phyloP scores from a whole-genome alignment of 2,113 vertebrate genomes.

The Diadophis punctatus region DNA sequence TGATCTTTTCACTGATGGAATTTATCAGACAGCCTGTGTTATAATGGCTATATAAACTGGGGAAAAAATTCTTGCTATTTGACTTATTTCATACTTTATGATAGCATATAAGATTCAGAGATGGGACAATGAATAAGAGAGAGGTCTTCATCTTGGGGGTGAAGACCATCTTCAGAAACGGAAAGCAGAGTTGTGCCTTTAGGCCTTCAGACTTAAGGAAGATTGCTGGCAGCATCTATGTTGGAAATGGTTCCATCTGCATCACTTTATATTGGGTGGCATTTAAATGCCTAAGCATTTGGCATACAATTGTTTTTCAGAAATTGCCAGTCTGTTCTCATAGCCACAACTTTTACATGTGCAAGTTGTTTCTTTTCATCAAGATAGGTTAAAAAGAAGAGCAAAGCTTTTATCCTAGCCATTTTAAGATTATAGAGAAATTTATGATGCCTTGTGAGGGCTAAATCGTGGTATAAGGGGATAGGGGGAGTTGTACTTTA shows the following conservation, averaged over 20 bases:
- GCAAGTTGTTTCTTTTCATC: neutral
- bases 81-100: slow-evolving; percentile 57
- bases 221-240: slow-evolving; percentile 71
- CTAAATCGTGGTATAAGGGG: neutral
- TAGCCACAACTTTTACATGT: neutral
- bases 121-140: slow-evolving; percentile 78
- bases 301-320: neutral
- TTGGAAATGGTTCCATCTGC: neutral
- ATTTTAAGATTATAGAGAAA: neutral
- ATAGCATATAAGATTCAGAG: slow-evolving; percentile 80
- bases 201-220: slow-evolving; percentile 84
- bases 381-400: neutral
- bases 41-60: neutral
- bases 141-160: slow-evolving; percentile 69
- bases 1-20: neutral
- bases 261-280: neutral
- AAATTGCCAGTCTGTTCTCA: neutral
- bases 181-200: slow-evolving; percentile 77
- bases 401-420: neutral
- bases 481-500: neutral
- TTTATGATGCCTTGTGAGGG: neutral
- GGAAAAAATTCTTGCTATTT: slow-evolving; percentile 32
- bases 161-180: slow-evolving; percentile 79
- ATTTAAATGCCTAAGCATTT: neutral
- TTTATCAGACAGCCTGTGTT: neutral